These are phyloP conservation scores for Zootermopsis nevadensis DNA, from an alignment of 2,888 invertebrate genomes.

Conservation along the genomic window DNA sequence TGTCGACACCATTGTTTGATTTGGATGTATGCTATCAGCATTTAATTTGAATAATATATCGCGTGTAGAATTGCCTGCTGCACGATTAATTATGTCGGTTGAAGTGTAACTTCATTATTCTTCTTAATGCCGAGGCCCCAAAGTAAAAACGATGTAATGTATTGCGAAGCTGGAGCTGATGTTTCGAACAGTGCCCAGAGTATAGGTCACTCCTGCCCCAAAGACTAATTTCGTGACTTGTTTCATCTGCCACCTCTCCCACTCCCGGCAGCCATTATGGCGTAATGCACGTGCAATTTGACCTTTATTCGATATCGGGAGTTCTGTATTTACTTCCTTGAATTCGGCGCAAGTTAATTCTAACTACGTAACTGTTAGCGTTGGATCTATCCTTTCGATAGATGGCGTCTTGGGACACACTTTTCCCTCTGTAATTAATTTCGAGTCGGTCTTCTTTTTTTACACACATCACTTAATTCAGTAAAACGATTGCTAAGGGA, in stretches of 20 bases:
- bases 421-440: too few species aligned
- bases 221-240: not conserved
- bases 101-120: not conserved
- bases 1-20: not conserved
- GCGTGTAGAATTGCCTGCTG: not conserved
- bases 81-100: not conserved
- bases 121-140: not conserved
- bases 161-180: not conserved
- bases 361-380: too few species aligned
- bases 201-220: not conserved
- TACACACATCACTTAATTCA: too few species aligned
- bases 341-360: not conserved
- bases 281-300: constrained; percentile 18
- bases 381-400: too few species aligned
- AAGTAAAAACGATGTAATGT: not conserved
- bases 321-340: not conserved
- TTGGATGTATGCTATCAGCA: not conserved
- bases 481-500: too few species aligned
- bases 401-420: too few species aligned
- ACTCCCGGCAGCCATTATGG: not conserved
- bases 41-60: not conserved
- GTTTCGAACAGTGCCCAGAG: not conserved
- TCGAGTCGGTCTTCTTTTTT: too few species aligned
- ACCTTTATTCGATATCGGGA: not conserved
- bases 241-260: not conserved